Evolutionary conservation across 2,888 invertebrate species (phyloP), one percentile per base, ranked within the genome.

Genomic region (Pardosa pseudoannulata): DNA sequence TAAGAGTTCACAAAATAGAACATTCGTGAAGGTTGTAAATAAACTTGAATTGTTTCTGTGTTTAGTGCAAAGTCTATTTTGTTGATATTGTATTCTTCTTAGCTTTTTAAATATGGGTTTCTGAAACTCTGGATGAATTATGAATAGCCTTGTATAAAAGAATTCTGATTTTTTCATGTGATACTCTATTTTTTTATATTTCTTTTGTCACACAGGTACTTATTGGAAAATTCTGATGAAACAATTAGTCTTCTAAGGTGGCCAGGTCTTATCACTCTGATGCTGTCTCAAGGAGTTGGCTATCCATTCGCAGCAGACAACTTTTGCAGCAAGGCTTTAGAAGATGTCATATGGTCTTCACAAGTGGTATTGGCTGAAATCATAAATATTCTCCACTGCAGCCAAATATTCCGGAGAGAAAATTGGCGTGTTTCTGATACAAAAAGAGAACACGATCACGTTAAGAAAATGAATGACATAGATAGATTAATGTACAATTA

Each of bases 311-410:
- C 31, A 6, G 64, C 64, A 36, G 73, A 86, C 31, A 70, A 86
- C 23, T 86, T 86, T 36, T 41, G 73, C 71, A 79, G 85, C 46
- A 79, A 79, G 56, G 9, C 70, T 11, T 29, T 79, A 5, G 85
- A 86, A 50, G 85, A 86, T 36, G 79, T 70, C 23, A 70, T 86
- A 3, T 86, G 85, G 85, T 74, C 79, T 6, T 46, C 79, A 19
- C 85, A 86, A 67, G 28, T 86, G 2, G 74, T 78, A 2, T 70
- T 86, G 1, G 85, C 85, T 0, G 85, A 86, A 70, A 64, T 74
- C 32, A 56, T 86, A 28, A 86, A 86, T 28, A 56, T 79, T 0
- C 29, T 86, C 19, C 79, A 86, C 23, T 75, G 74, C 62, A 79
- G 72, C 2, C 23, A 70, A 7, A 31, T 86, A 11, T 86, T 86